Percentiles rank a stretch among this genome's conserved stretches.
phyloP scores from a whole-genome alignment of 2,888 invertebrate genomes.

The Mythimna albipuncta region DNA sequence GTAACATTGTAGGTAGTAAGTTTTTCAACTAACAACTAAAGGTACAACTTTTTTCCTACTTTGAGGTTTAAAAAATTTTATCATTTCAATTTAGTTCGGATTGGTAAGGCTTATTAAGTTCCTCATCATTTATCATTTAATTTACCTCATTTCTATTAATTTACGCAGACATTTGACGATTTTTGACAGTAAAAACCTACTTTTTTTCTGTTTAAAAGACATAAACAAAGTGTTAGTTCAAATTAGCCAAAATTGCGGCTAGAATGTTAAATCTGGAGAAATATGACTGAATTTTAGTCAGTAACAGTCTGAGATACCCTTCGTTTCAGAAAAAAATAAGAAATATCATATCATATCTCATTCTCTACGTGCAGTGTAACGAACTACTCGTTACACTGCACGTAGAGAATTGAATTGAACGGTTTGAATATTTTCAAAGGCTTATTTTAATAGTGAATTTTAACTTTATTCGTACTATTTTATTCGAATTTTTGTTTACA shows the following conservation, averaged over 20 bases:
- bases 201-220: too few relatives aligned
- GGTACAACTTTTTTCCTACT: not conserved
- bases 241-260: too few relatives aligned
- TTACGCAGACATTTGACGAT: too few relatives aligned
- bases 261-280: too few relatives aligned
- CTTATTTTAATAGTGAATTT: conserved; percentile 1
- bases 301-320: too few relatives aligned
- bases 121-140: not conserved
- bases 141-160: not conserved
- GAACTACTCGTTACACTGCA: not conserved
- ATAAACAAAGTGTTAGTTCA: too few relatives aligned
- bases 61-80: not conserved
- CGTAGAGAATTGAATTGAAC: conserved; percentile 1
- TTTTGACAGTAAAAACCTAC: too few relatives aligned
- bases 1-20: conserved; percentile 5
- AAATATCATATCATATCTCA: too few relatives aligned
- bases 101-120: not conserved
- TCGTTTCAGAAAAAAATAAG: too few relatives aligned
- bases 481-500: not conserved
- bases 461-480: not conserved
- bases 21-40: not conserved
- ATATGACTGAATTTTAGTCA: too few relatives aligned
- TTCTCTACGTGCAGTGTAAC: too few relatives aligned
- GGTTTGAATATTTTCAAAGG: conserved; percentile 8
- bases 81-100: not conserved